Evolutionary conservation across 1,140 invertebrate genomes (phyloP).

Genomic region (Sesamia nonagrioides): DNA sequence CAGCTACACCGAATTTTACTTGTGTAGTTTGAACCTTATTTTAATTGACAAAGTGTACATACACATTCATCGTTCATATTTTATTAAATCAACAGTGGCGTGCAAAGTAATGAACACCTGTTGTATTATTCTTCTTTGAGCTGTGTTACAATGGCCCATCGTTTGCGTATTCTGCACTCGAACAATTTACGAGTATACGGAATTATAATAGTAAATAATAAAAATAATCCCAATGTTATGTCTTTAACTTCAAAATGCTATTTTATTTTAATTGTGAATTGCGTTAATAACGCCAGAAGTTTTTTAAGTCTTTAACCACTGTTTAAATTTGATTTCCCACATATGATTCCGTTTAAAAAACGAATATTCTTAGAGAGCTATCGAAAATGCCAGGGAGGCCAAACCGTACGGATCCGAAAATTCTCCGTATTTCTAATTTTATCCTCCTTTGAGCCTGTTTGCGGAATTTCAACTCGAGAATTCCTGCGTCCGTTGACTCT

Average conservation of each 20-base stretch:
- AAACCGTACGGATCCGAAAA: constrained; percentile 30
- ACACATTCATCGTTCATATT: constrained; percentile 5
- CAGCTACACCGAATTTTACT: background rate
- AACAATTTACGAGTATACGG: constrained; percentile 18
- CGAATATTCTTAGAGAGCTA: background rate
- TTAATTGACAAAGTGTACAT: constrained; percentile 20
- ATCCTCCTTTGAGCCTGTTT: constrained; percentile 46
- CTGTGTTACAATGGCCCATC: background rate
- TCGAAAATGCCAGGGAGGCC: constrained; percentile 17
- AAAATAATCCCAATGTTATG: constrained; percentile 18
- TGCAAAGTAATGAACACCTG: constrained; percentile 41
- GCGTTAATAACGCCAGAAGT: constrained; percentile 28
- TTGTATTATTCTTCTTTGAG: constrained; percentile 44
- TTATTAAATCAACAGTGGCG: constrained; percentile 27
- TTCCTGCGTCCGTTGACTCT: constrained; percentile 44
- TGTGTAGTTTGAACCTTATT: background rate
- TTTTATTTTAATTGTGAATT: constrained; percentile 41
- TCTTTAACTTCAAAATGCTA: constrained; percentile 11
- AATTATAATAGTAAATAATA: constrained; percentile 13
- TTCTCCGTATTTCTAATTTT: constrained; percentile 50
- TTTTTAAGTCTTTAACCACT: background rate
- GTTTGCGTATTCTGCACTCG: background rate
- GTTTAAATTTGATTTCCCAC: background rate
- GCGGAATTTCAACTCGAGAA: constrained; percentile 48
- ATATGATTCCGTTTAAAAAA: background rate